Evolutionary conservation across 2,113 vertebrate species (phyloP).

Genomic region (Erythrocebus patas): DNA sequence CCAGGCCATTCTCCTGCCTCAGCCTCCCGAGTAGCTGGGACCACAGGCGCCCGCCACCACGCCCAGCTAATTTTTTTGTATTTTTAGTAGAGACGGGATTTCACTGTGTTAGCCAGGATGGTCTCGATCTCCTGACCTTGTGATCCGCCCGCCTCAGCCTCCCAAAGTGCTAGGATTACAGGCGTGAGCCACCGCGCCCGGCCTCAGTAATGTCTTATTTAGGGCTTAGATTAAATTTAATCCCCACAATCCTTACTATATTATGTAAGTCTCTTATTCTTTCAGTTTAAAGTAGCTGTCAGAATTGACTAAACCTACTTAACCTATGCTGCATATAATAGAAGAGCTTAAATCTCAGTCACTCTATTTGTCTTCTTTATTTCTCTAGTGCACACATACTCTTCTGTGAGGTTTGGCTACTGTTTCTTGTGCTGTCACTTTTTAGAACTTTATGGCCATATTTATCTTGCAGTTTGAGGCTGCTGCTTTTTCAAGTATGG

Average conservation of each 20-base stretch:
- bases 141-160: too few relatives aligned
- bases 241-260: background rate
- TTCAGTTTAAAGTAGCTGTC: background rate
- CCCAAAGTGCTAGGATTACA: too few relatives aligned
- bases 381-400: background rate
- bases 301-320: background rate
- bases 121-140: too few relatives aligned
- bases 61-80: too few relatives aligned
- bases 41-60: too few relatives aligned
- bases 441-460: background rate
- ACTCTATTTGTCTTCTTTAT: background rate
- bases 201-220: background rate
- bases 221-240: conserved; percentile 13
- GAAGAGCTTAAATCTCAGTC: background rate
- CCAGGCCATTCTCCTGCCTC: too few relatives aligned
- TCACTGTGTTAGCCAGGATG: too few relatives aligned
- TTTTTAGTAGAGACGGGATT: too few relatives aligned
- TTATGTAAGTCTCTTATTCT: background rate
- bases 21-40: too few relatives aligned
- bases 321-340: background rate
- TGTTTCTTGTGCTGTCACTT: background rate
- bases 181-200: too few relatives aligned
- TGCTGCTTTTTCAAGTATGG: background rate
- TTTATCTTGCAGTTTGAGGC: background rate
- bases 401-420: background rate